Conservation (phyloP, 2,797 vertebrate species). For the Macroramphosus scolopax region DNA sequence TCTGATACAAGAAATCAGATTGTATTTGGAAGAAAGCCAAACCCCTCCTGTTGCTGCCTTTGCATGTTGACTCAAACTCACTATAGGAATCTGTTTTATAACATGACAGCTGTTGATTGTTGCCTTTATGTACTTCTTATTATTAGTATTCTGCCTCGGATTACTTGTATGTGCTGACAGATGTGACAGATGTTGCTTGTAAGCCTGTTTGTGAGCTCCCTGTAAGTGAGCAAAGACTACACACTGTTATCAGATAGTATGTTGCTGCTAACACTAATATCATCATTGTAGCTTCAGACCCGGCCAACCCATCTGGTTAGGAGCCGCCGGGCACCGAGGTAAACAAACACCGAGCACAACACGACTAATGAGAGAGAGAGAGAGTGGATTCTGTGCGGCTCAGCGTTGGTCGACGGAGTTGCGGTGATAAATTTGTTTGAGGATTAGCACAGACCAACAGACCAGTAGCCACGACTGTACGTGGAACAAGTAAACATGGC, state of each 20-base stretch:
- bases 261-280: constrained; percentile 18
- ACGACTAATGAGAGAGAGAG: constrained; percentile 14
- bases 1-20: too few species aligned
- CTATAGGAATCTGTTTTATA: too few species aligned
- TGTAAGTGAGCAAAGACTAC: constrained; percentile 23
- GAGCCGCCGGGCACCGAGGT: constrained; percentile 29
- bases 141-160: neutral
- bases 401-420: constrained; percentile 6
- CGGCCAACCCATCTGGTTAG: constrained; percentile 45
- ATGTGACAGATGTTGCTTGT: neutral
- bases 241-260: constrained; percentile 14
- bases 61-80: too few species aligned
- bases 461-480: constrained; percentile 56
- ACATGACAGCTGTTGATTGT: too few species aligned
- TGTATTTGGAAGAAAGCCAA: too few species aligned
- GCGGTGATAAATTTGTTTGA: constrained; percentile 37
- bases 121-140: too few species aligned
- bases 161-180: too few species aligned
- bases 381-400: constrained; percentile 15
- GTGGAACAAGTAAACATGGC: constrained; percentile 49
- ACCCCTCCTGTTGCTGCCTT: too few species aligned
- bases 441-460: constrained; percentile 38
- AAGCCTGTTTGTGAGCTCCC: constrained; percentile 8
- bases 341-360: constrained; percentile 42
- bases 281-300: constrained; percentile 35